phyloP scores from a whole-genome alignment of 2,113 vertebrate species.

The Thermophis baileyi region DNA sequence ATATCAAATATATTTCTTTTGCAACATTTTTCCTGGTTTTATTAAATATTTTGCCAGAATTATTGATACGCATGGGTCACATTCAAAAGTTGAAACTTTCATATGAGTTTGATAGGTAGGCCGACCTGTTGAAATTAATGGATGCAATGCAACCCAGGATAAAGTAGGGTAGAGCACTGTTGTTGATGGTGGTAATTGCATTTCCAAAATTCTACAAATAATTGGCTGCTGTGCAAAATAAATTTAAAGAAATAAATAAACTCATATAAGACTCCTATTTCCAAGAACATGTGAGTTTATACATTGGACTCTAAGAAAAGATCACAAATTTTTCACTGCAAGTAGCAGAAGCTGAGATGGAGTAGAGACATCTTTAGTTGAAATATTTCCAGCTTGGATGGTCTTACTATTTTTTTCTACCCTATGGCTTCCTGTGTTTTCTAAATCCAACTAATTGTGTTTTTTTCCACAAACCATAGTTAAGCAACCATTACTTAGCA shows the following conservation, averaged over 20 bases:
- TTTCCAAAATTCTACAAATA: background rate
- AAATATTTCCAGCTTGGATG: background rate
- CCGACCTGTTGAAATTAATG: background rate
- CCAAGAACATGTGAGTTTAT: background rate
- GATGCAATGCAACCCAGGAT: background rate
- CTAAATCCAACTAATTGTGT: background rate
- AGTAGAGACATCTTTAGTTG: background rate
- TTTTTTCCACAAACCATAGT: background rate
- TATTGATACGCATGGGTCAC: background rate
- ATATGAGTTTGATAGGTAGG: background rate
- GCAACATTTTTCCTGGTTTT: background rate
- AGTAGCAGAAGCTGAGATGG: background rate
- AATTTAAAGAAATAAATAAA: background rate
- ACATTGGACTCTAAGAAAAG: background rate
- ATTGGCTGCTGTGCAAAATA: background rate
- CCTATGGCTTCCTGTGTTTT: background rate
- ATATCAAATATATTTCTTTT: background rate
- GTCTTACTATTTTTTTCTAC: background rate
- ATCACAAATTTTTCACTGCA: background rate
- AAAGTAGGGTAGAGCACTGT: background rate
- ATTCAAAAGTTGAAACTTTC: background rate
- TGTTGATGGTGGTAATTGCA: background rate
- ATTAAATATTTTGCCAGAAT: background rate
- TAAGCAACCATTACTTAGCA: background rate
- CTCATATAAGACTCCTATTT: background rate